Evolutionary conservation across 2,797 vertebrate species (phyloP), one percentile per base, ranked within the genome.

Genomic region (Falco peregrinus): DNA sequence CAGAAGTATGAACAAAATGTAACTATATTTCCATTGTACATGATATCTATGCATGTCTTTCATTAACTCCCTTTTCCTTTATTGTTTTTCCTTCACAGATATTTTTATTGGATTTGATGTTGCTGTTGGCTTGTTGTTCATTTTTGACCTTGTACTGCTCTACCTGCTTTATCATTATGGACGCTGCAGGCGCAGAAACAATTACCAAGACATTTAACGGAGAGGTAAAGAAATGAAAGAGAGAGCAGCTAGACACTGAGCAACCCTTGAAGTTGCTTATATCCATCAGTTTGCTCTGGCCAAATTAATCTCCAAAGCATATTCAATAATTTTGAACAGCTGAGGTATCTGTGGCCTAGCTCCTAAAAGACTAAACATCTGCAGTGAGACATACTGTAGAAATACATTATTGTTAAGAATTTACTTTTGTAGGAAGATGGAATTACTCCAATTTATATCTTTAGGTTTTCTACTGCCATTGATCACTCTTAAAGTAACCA

Each of bases 111-210:
- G 89, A 84, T 84, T 97, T 64, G 67, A 96, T 3, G 70, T 98
- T 59, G 96, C 96, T 41, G 20, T 96, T 71, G 90, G 90, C 70
- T 83, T 98, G 51, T 67, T 97, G 67, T 96, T 93, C 29, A 65
- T 94, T 56, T 54, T 98, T 67, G 81, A 98, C 29, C 43, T 97
- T 59, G 68, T 92, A 22, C 56, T 98, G 19, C 96, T 98, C 41
- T 97, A 96, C 45, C 84, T 94, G 61, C 89, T 98, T 78, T 93
- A 97, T n/a, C 95, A 90, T 37, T 95, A 96, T 0, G 95, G 98
- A 80, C 88, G 61, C 84, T 98, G 97, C 90, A 96, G 97, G 91
- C 69, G 14, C 84, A 98, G 97, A 96, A 96, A 96, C 26, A 85
- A 65, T 56, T 97, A 97, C 67, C 81, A 95, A 71, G 96, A 94